These are phyloP conservation scores for Aspidiotus rigidus DNA, from an alignment of 2,888 invertebrate species.

Conservation along the genomic window DNA sequence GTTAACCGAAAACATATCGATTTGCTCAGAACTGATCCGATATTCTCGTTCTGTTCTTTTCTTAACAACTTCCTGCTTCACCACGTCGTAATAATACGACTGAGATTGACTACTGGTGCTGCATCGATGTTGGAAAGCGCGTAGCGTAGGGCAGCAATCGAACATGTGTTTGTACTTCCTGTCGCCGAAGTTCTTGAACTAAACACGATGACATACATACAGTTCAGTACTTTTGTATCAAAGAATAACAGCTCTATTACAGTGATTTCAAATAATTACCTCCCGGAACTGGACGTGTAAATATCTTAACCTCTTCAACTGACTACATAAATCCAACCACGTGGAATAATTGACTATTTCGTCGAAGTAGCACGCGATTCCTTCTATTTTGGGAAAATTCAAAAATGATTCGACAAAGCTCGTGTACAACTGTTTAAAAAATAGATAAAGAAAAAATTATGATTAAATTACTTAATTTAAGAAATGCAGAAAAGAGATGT, in stretches of 20 bases:
- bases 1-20: neutral
- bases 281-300: neutral
- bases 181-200: neutral
- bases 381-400: neutral
- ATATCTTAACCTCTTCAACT: neutral
- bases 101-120: neutral
- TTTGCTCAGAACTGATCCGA: neutral
- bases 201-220: neutral
- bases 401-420: neutral
- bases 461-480: neutral
- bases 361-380: neutral
- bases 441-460: neutral
- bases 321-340: neutral
- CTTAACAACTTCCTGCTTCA: neutral
- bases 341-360: neutral
- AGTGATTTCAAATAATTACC: neutral
- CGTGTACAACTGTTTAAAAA: neutral
- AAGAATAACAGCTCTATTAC: neutral
- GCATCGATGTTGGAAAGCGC: neutral
- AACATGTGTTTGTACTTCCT: neutral
- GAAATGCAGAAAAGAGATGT: too few species aligned
- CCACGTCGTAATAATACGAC: slow-evolving; percentile 1
- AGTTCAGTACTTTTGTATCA: neutral
- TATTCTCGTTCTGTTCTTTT: neutral
- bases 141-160: neutral